Conservation (phyloP, 1,140 invertebrate genomes). For the Drosophila aff. region DNA sequence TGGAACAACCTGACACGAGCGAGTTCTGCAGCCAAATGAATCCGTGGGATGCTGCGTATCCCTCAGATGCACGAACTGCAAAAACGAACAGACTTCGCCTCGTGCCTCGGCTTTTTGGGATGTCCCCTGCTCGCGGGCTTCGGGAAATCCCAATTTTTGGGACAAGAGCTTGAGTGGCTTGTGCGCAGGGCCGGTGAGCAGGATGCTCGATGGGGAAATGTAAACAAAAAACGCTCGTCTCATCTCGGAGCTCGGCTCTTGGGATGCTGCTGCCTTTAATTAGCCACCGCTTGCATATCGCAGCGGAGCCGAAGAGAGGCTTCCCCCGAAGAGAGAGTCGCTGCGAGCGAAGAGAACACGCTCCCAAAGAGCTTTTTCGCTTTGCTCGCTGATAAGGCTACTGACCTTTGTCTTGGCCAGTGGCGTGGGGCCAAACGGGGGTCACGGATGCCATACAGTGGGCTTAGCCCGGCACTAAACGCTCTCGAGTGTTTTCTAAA, state of each 20-base stretch:
- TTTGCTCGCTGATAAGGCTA: conserved; percentile 73
- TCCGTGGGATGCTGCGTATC: conserved; percentile 76
- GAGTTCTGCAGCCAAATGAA: conserved; percentile 84
- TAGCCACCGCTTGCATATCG: conserved; percentile 84
- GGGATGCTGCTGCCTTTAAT: conserved; percentile 74
- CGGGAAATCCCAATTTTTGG: conserved; percentile 19
- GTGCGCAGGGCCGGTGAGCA: conserved; percentile 23
- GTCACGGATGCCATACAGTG: conserved; percentile 24
- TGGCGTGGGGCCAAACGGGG: conserved; percentile 40
- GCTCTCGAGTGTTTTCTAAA: conserved; percentile 76
- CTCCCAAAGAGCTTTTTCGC: conserved; percentile 27
- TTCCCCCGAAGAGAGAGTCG: conserved; percentile 6
- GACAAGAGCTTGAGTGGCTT: conserved; percentile 14
- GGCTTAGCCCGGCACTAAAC: conserved; percentile 39
- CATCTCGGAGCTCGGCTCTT: conserved; percentile 18
- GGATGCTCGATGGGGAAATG: conserved; percentile 62
- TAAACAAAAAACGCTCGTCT: conserved; percentile 61
- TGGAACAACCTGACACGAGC: conserved; percentile 75
- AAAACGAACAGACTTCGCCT: conserved; percentile 13
- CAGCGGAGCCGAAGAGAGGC: conserved; percentile 40
- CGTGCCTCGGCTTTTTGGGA: background rate
- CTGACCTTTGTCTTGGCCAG: conserved; percentile 76
- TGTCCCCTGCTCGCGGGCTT: background rate
- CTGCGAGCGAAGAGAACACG: conserved; percentile 25
- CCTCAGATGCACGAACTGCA: conserved; percentile 25